These are phyloP conservation scores for Caenorhabditis sp. DNA, from an alignment of 2,888 invertebrate species.

Conservation along the genomic window DNA sequence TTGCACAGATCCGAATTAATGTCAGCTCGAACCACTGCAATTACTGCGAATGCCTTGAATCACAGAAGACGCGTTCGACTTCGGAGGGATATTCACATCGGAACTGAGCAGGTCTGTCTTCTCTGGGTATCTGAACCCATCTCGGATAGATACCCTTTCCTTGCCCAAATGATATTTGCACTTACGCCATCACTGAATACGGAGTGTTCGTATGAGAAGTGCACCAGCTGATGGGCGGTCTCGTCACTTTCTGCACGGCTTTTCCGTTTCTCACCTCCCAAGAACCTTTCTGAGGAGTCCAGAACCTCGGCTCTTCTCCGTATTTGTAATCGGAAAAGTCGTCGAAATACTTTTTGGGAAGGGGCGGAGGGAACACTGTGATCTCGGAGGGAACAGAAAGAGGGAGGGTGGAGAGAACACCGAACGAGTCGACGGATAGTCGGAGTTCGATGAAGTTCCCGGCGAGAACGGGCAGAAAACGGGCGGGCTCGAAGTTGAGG, in stretches of 20 bases:
- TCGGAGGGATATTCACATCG: constrained; percentile 21
- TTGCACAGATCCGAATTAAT: too few relatives aligned
- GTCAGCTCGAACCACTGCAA: constrained; percentile 32
- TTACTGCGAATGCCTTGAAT: constrained; percentile 32
- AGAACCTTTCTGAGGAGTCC: constrained; percentile 55
- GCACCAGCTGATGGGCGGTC: constrained; percentile 45
- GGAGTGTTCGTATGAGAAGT: constrained; percentile 13
- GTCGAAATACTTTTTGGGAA: constrained; percentile 20
- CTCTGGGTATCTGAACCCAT: constrained; percentile 8
- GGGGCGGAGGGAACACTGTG: neutral
- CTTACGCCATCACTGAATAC: constrained; percentile 43
- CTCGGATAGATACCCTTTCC: neutral
- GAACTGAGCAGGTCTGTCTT: neutral
- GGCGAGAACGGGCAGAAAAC: neutral
- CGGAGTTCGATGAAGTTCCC: neutral
- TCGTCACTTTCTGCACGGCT: constrained; percentile 35
- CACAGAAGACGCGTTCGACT: constrained; percentile 3
- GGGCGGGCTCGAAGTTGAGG: constrained; percentile 12
- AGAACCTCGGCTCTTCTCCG: constrained; percentile 52
- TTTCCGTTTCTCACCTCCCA: constrained; percentile 50
- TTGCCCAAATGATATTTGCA: neutral
- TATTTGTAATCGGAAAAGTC: constrained; percentile 44
- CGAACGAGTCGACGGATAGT: constrained; percentile 15
- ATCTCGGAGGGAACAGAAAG: constrained; percentile 5
- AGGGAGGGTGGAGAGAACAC: constrained; percentile 25